Evolutionary conservation across 2,888 invertebrate species (phyloP), one percentile per base, ranked within the genome.

Genomic region (Rosalia funebris): DNA sequence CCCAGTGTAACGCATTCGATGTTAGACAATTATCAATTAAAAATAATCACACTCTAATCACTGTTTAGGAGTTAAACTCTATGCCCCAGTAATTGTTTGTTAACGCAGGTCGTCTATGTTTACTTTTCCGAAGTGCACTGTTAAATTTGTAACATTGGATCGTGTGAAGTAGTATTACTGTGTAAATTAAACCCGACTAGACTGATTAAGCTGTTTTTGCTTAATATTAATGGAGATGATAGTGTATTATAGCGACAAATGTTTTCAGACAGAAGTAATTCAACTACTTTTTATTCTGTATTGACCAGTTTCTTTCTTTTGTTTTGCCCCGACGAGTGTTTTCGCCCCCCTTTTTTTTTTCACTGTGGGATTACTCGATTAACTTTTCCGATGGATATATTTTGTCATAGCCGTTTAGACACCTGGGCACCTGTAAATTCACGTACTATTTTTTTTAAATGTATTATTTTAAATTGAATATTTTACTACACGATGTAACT

Each of bases 401-500:
- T n/a, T n/a, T n/a, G n/a, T n/a, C n/a, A n/a, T n/a, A n/a, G n/a
- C n/a, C n/a, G 19, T 34, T 20, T 50, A 39, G 39, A 50, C 39
- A 50, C 39, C 57, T 56, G 20, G n/a, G 50, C 36, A 48, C 44
- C 12, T 50, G 32, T 14, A 39, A 34, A 32, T 45, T 47, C 41
- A 55, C 52, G 45, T 53, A 52, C 55, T 60, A 46, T 47, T 52
- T 61, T 41, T 50, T 50, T 44, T 41, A 19, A 17, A 50, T 39
- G 50, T 56, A 48, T 54, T 57, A 34, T 44, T 59, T 59, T 54
- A 44, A 37, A 45, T 57, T 53, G 11, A 48, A 57, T 60, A 57
- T 61, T 61, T 61, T 61, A 61, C 42, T 52, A 53, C 57, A 60
- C 42, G 39, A 50, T 45, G 52, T 39, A 54, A 56, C 32, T 52